These are phyloP conservation scores for Meganola albula DNA, from an alignment of 2,888 invertebrate species.

Conservation along the genomic window DNA sequence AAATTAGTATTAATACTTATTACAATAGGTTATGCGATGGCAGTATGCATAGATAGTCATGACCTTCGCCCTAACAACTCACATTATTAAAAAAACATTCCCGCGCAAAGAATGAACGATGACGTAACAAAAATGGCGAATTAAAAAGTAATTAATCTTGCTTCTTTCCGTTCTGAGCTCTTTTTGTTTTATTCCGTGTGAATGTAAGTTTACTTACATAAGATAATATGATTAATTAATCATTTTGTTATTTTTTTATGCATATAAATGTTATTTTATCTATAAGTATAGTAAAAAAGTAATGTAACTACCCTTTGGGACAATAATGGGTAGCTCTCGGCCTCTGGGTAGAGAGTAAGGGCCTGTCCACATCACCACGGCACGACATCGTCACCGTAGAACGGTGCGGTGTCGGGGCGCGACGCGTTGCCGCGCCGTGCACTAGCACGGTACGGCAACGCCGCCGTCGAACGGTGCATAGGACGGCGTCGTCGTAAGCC, in stretches of 20 bases:
- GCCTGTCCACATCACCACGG: too few relatives aligned
- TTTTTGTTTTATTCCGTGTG: slow-evolving; percentile 55
- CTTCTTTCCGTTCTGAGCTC: slow-evolving; percentile 42
- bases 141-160: slow-evolving; percentile 67
- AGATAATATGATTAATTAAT: slow-evolving; percentile 58
- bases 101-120: slow-evolving; percentile 30
- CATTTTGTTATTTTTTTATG: slow-evolving; percentile 25
- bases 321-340: too few relatives aligned
- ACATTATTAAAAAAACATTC: slow-evolving; percentile 22
- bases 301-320: too few relatives aligned
- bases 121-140: slow-evolving; percentile 63
- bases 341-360: too few relatives aligned
- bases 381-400: too few relatives aligned
- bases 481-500: too few relatives aligned
- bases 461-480: too few relatives aligned
- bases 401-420: too few relatives aligned
- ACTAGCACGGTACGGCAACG: too few relatives aligned
- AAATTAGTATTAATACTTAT: too few relatives aligned
- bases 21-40: not conserved
- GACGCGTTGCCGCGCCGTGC: too few relatives aligned
- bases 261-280: slow-evolving; percentile 6
- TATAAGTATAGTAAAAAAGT: not conserved
- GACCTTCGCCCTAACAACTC: slow-evolving; percentile 16
- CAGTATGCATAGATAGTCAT: slow-evolving; percentile 3
- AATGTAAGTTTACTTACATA: slow-evolving; percentile 51